Evolutionary conservation across 2,888 invertebrate species (phyloP).

Genomic region (Balanococcus diminutus): DNA sequence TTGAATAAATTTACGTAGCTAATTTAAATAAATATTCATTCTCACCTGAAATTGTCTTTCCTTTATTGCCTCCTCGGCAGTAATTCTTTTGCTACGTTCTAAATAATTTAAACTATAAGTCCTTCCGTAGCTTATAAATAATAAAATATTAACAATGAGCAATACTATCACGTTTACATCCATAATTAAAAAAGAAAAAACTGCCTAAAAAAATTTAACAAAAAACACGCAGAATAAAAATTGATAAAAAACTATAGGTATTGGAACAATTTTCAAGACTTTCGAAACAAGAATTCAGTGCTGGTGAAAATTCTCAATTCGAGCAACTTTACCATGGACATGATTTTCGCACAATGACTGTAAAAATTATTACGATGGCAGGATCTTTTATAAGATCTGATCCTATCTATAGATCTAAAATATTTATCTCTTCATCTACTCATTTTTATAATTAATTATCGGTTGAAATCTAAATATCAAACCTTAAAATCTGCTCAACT

Average conservation of each 20-base stretch:
- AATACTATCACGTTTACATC: background rate
- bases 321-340: background rate
- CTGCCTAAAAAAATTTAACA: background rate
- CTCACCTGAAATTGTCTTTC: constrained; percentile 34
- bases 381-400: background rate
- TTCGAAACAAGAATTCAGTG: background rate
- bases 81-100: constrained; percentile 15
- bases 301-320: background rate
- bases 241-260: no score
- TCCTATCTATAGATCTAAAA: background rate
- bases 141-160: background rate
- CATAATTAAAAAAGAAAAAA: background rate
- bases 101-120: constrained; percentile 28
- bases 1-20: background rate
- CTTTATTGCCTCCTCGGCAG: constrained; percentile 10
- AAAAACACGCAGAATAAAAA: background rate
- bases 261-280: background rate
- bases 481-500: background rate
- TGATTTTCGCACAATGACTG: background rate
- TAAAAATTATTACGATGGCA: background rate
- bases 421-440: background rate
- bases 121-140: background rate
- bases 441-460: background rate
- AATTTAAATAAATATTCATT: background rate
- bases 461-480: background rate